Percentiles rank a stretch among this genome's conserved stretches.
Conservation (phyloP, 2,113 vertebrate genomes). For the Oncorhynchus gorbuscha region DNA sequence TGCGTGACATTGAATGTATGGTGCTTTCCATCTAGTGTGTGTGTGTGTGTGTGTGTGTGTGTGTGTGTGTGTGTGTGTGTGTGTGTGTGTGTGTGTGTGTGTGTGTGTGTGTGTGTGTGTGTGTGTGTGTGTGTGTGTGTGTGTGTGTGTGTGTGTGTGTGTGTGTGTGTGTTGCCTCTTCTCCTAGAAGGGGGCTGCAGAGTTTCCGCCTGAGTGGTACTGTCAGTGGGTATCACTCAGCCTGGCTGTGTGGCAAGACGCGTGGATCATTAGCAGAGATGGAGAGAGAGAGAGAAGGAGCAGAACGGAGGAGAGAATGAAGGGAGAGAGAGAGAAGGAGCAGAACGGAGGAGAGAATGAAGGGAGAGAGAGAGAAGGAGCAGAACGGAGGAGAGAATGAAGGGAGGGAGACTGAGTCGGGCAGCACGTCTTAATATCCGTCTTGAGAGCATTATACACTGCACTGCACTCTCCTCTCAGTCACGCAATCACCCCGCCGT, state of each 20-base stretch:
- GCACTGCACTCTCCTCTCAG: constrained; percentile 70
- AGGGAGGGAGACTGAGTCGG: constrained; percentile 29
- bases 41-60: too few species aligned
- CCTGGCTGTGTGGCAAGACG: constrained; percentile 69
- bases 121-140: too few species aligned
- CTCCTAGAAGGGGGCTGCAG: constrained; percentile 56
- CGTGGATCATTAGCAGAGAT: constrained; percentile 75
- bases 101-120: too few species aligned
- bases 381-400: too few species aligned
- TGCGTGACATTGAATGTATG: too few species aligned
- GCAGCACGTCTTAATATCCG: constrained; percentile 67
- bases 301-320: constrained; percentile 27
- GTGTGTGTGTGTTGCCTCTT: constrained; percentile 54
- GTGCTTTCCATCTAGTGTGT: background rate
- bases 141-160: constrained; percentile 18
- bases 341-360: too few species aligned
- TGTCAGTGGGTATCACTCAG: constrained; percentile 78
- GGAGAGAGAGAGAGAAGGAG: constrained; percentile 36
- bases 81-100: too few species aligned
- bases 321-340: constrained; percentile 36
- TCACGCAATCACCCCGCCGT: constrained; percentile 67
- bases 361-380: too few species aligned
- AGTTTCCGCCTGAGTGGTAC: constrained; percentile 72
- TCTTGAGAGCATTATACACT: constrained; percentile 77
- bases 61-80: too few species aligned